These are phyloP conservation scores for Drosophila equinoxialis DNA, from an alignment of 1,140 invertebrate genomes.

Conservation along the genomic window DNA sequence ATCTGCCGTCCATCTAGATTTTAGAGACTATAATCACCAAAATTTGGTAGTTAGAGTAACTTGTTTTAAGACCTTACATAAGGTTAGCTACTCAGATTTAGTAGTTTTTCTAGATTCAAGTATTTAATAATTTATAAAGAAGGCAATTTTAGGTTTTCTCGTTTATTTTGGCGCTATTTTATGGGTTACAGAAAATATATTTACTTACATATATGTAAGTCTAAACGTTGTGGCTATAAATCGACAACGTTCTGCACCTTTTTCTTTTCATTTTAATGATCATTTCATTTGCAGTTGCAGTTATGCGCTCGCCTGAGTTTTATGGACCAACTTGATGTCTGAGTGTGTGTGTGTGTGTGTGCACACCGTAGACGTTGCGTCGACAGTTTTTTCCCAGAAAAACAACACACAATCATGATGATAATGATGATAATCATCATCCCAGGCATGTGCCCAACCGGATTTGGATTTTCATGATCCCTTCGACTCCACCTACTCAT, in stretches of 20 bases:
- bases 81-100: too few relatives aligned
- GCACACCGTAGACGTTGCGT: slow-evolving; percentile 74
- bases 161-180: background rate
- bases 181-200: background rate
- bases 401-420: slow-evolving; percentile 59
- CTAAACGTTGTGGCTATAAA: slow-evolving; percentile 63
- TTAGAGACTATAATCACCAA: too few relatives aligned
- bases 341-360: background rate
- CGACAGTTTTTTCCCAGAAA: slow-evolving; percentile 79
- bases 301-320: slow-evolving; percentile 73
- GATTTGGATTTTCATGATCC: slow-evolving; percentile 37
- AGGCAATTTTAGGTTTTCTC: background rate
- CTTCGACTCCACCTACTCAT: background rate
- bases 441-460: slow-evolving; percentile 55
- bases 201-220: slow-evolving; percentile 29
- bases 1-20: too few relatives aligned
- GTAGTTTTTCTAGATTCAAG: too few relatives aligned
- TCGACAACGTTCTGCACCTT: slow-evolving; percentile 62
- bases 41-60: too few relatives aligned
- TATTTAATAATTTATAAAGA: background rate
- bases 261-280: slow-evolving; percentile 58
- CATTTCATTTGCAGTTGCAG: slow-evolving; percentile 53
- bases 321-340: slow-evolving; percentile 43
- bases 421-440: slow-evolving; percentile 7
- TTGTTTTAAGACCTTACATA: too few relatives aligned